These are phyloP conservation scores for Oxyteleia sp. DNA, from an alignment of 2,888 invertebrate species.

Conservation along the genomic window DNA sequence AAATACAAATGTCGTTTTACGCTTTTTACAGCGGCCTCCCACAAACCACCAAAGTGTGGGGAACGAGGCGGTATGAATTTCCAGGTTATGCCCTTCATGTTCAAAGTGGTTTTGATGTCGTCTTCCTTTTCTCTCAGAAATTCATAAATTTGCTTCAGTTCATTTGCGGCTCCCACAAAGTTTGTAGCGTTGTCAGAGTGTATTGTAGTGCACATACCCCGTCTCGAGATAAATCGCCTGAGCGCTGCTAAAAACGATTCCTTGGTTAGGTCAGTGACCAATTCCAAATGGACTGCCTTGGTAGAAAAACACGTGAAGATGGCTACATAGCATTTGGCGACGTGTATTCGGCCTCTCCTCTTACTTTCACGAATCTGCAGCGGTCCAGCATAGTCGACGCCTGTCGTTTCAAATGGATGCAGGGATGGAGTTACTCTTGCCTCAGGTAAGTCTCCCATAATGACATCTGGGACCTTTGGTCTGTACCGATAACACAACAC, in stretches of 20 bases:
- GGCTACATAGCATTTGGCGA: not conserved
- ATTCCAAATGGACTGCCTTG: not conserved
- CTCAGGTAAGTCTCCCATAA: conserved; percentile 35
- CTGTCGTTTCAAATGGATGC: conserved; percentile 23
- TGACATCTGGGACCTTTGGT: conserved; percentile 22
- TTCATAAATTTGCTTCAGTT: not conserved
- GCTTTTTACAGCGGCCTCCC: conserved; percentile 12
- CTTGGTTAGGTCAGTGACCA: not conserved
- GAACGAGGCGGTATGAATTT: conserved; percentile 48
- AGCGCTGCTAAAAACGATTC: not conserved
- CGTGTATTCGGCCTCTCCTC: not conserved
- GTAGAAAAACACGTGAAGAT: not conserved
- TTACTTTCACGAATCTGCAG: not conserved
- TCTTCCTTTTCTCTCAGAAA: not conserved
- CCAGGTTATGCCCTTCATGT: conserved; percentile 24
- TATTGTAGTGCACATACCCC: not conserved
- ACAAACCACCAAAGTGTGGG: conserved; percentile 33
- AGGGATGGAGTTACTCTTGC: conserved; percentile 4
- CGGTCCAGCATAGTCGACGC: conserved; percentile 63
- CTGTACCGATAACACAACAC: conserved; percentile 33
- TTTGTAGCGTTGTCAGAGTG: not conserved
- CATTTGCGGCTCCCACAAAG: not conserved
- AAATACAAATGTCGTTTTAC: conserved; percentile 1
- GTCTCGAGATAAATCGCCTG: not conserved
- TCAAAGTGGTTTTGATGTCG: not conserved